phyloP scores from a whole-genome alignment of 2,888 invertebrate genomes.

The Brachylomia viminalis region DNA sequence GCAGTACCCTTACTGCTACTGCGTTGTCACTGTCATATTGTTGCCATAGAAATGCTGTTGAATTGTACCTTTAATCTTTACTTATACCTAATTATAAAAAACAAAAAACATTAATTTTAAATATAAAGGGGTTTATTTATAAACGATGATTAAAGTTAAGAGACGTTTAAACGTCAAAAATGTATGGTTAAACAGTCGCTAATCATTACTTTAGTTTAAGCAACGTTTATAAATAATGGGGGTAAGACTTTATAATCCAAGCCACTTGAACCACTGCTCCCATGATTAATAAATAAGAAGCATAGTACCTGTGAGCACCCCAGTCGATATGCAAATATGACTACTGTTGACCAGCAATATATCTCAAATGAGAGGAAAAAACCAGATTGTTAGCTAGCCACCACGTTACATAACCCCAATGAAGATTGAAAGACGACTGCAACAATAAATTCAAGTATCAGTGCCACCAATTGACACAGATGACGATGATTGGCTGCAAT shows the following conservation, averaged over 20 bases:
- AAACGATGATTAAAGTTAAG: too few relatives aligned
- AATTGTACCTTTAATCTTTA: neutral
- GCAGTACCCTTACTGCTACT: neutral
- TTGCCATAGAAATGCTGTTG: neutral
- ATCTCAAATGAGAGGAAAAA: slow-evolving; percentile 13
- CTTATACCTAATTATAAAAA: too few relatives aligned
- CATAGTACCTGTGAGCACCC: neutral
- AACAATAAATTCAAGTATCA: slow-evolving; percentile 62
- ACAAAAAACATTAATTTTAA: neutral
- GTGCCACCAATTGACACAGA: slow-evolving; percentile 60
- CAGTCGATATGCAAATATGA: neutral
- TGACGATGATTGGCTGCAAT: slow-evolving; percentile 61
- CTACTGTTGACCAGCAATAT: slow-evolving; percentile 4
- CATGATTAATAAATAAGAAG: neutral
- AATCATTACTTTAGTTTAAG: too few relatives aligned
- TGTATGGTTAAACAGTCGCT: too few relatives aligned
- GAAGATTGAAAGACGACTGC: slow-evolving; percentile 53
- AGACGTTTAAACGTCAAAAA: too few relatives aligned
- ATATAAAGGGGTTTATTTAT: too few relatives aligned
- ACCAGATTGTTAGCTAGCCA: slow-evolving; percentile 20
- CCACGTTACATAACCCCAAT: slow-evolving; percentile 42
- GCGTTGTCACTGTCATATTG: neutral
- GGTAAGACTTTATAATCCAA: neutral
- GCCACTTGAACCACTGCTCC: neutral
- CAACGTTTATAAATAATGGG: too few relatives aligned